Evolutionary conservation across 2,888 invertebrate genomes (phyloP).

Genomic region (Atrina japonica): DNA sequence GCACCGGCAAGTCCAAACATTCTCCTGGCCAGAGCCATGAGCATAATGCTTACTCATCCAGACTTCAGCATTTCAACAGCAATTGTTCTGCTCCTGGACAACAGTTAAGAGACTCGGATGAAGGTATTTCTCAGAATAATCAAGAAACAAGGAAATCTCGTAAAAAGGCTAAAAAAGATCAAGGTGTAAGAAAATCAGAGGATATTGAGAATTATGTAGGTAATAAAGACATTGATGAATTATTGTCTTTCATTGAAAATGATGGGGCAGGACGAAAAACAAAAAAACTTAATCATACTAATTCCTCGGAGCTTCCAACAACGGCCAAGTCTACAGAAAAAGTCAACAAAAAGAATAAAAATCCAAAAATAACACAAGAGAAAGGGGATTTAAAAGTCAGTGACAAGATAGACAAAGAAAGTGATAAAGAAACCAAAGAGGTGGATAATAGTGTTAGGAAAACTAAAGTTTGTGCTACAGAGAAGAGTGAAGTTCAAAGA

Average conservation of each 20-base stretch:
- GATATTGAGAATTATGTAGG: constrained; percentile 67
- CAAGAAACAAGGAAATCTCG: constrained; percentile 42
- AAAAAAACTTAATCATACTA: constrained; percentile 45
- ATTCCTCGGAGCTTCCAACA: constrained; percentile 50
- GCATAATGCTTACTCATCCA: constrained; percentile 21
- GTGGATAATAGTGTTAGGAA: not conserved
- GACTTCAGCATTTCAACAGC: constrained; percentile 10
- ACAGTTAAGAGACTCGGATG: constrained; percentile 41
- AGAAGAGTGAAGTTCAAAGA: constrained; percentile 9
- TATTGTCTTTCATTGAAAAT: constrained; percentile 68
- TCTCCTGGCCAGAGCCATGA: constrained; percentile 9
- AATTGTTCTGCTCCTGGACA: constrained; percentile 21
- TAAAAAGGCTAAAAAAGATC: constrained; percentile 52
- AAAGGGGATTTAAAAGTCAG: constrained; percentile 22
- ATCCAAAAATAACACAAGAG: constrained; percentile 60
- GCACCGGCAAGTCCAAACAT: constrained; percentile 20
- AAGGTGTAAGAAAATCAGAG: constrained; percentile 49
- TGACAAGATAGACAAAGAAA: constrained; percentile 17
- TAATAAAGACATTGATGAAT: constrained; percentile 58
- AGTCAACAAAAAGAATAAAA: constrained; percentile 60
- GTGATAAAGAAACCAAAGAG: constrained; percentile 12
- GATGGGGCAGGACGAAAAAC: constrained; percentile 50
- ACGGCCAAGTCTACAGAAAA: constrained; percentile 49
- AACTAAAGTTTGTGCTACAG: not conserved
- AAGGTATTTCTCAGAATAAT: constrained; percentile 17